Conservation (phyloP, 1,140 invertebrate genomes). For the Metaphire vulgaris region DNA sequence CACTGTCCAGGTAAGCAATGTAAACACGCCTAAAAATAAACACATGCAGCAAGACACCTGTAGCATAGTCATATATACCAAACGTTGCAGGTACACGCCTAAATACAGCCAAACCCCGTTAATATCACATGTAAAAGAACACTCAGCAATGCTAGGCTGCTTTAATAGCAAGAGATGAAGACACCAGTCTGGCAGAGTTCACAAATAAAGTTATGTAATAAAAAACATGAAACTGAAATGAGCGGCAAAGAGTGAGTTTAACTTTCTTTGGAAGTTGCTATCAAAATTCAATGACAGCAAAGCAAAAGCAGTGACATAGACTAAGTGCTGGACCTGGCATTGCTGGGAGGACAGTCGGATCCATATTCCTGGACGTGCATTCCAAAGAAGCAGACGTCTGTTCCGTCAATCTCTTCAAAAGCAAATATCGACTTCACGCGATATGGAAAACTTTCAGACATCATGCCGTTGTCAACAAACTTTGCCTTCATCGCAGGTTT, state of each 20-base stretch:
- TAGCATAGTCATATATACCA: neutral
- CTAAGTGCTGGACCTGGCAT: too few species aligned
- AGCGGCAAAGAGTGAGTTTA: too few species aligned
- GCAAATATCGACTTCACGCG: conserved; percentile 97
- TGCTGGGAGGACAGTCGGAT: conserved; percentile 87
- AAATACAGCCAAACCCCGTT: neutral
- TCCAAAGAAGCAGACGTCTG: conserved; percentile 99
- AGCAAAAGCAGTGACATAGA: too few species aligned
- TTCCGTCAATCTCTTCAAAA: conserved; percentile 96
- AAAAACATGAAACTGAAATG: too few species aligned
- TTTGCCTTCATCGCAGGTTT: conserved; percentile 87
- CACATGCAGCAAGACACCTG: neutral
- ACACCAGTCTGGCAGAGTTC: neutral
- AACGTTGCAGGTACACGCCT: neutral
- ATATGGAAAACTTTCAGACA: conserved; percentile 78
- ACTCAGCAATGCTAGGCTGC: neutral
- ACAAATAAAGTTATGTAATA: neutral
- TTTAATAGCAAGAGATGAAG: neutral
- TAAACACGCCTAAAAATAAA: conserved; percentile 68
- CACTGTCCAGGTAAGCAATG: conserved; percentile 98
- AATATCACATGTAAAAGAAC: neutral
- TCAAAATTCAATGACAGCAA: too few species aligned
- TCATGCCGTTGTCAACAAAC: conserved; percentile 54
- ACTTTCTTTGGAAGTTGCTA: too few species aligned
- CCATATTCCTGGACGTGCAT: conserved; percentile 99